Evolutionary conservation across 2,888 invertebrate species (phyloP).

Genomic region (Pristionchus exspectatus): DNA sequence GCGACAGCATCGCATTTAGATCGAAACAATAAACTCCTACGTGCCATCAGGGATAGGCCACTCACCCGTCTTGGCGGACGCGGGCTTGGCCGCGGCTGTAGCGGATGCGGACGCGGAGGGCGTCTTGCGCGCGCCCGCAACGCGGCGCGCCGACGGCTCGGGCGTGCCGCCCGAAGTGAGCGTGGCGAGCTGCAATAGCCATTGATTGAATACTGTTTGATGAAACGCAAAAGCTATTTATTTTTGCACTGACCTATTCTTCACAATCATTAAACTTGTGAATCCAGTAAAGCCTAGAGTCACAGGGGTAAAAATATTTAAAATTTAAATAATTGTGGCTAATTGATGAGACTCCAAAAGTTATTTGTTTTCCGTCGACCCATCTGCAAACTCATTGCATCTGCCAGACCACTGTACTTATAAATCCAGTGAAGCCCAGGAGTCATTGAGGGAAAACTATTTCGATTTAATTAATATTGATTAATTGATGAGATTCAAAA

Average conservation of each 20-base stretch:
- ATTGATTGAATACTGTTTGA: neutral
- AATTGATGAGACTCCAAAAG: too few species aligned
- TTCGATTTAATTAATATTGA: too few species aligned
- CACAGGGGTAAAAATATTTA: too few species aligned
- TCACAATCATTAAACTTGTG: too few species aligned
- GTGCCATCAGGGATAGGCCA: too few species aligned
- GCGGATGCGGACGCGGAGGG: slow-evolving; percentile 21
- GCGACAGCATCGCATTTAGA: neutral
- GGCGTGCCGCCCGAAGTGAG: slow-evolving; percentile 53
- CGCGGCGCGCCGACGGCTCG: neutral
- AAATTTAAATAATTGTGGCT: too few species aligned
- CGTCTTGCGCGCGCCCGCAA: neutral
- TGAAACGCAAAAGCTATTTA: too few species aligned
- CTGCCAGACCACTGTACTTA: neutral
- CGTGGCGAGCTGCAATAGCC: neutral
- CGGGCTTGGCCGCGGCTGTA: neutral
- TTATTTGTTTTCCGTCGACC: neutral
- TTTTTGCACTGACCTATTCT: too few species aligned
- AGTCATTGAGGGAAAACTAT: too few species aligned
- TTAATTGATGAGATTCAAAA: too few species aligned
- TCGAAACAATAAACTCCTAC: too few species aligned
- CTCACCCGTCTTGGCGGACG: neutral
- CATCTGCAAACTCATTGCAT: neutral
- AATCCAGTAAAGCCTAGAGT: too few species aligned
- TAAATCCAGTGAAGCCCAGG: neutral